Evolutionary conservation across 2,888 invertebrate genomes (phyloP).

Genomic region (Chydorus sphaericus): DNA sequence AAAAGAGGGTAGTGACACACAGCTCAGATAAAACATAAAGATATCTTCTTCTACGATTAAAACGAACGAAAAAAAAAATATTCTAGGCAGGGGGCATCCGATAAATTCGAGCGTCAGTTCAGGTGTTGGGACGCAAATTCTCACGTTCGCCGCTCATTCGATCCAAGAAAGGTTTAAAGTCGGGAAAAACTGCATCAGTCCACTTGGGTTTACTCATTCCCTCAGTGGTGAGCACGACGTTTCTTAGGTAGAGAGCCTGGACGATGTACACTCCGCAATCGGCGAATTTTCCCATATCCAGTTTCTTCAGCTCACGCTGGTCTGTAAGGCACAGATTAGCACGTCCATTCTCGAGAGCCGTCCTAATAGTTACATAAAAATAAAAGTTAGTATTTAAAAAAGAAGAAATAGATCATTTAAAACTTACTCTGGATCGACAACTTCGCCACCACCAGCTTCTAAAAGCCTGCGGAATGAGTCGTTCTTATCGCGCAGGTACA

Average conservation of each 20-base stretch:
- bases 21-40: no score
- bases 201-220: neutral
- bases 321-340: slow-evolving; percentile 5
- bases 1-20: no score
- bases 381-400: neutral
- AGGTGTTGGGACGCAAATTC: no score
- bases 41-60: no score
- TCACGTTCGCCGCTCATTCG: no score
- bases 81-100: no score
- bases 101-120: no score
- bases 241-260: slow-evolving; percentile 42
- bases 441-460: slow-evolving; percentile 57
- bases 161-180: neutral
- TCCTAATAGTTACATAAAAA: neutral
- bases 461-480: slow-evolving; percentile 52
- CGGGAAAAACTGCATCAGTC: neutral
- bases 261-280: slow-evolving; percentile 43
- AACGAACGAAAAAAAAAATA: no score
- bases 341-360: neutral
- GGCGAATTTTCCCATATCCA: slow-evolving; percentile 41
- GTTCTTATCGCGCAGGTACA: slow-evolving; percentile 44
- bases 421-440: slow-evolving; percentile 43
- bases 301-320: slow-evolving; percentile 22
- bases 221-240: neutral
- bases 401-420: slow-evolving; percentile 8